These are phyloP conservation scores for Henicopernis longicauda DNA, from an alignment of 2,113 vertebrate species.

Conservation along the genomic window DNA sequence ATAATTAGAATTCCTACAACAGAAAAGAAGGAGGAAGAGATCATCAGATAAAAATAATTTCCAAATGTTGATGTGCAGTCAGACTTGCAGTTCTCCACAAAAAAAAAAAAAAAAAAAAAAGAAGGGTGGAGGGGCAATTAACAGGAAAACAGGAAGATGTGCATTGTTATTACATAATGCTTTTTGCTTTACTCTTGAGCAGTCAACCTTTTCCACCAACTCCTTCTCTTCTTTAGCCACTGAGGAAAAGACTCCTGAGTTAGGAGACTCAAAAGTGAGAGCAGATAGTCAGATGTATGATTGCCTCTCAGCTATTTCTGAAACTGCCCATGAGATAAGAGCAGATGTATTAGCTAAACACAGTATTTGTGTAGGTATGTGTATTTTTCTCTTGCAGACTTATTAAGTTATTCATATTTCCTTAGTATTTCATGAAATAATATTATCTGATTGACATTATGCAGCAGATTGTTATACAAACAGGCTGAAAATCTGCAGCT, in stretches of 20 bases:
- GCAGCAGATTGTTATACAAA: no score
- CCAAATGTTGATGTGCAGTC: accelerated
- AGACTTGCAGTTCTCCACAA: not conserved
- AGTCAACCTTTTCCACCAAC: not conserved
- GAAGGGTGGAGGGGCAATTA: accelerated
- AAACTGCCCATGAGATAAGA: not conserved
- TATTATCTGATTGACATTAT: not conserved
- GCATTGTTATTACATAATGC: not conserved
- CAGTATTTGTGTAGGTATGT: not conserved
- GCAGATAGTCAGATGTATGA: not conserved
- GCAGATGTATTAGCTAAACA: not conserved
- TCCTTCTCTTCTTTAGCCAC: not conserved
- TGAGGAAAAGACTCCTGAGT: not conserved
- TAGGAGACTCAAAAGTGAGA: not conserved
- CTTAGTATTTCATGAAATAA: not conserved
- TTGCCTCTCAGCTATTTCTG: not conserved
- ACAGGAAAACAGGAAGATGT: not conserved
- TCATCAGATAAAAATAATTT: not conserved
- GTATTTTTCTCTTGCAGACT: not conserved
- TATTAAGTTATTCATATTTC: not conserved
- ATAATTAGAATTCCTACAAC: not conserved
- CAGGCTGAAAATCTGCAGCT: no score
- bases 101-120: not conserved
- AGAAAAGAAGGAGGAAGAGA: not conserved
- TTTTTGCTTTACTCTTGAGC: not conserved